Percentiles rank a stretch among this genome's conserved stretches.
phyloP scores from a whole-genome alignment of 2,888 invertebrate species.

The Orchesellides sinensis region DNA sequence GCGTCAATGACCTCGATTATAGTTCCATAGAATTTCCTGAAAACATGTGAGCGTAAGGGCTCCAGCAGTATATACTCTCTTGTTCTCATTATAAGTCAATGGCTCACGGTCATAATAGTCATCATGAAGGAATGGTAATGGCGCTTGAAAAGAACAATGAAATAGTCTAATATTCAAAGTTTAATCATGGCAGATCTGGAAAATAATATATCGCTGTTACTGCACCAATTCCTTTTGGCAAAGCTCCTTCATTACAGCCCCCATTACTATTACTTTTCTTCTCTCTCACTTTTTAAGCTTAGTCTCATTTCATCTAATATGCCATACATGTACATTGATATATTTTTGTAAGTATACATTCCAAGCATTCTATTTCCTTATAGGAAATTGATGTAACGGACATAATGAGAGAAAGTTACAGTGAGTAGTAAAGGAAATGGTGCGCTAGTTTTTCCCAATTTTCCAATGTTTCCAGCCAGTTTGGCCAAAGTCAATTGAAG shows the following conservation, averaged over 20 bases:
- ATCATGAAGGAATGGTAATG: conserved; percentile 54
- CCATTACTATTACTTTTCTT: conserved; percentile 50
- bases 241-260: conserved; percentile 59
- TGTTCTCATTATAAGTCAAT: too few species aligned
- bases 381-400: conserved; percentile 61
- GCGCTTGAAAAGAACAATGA: conserved; percentile 51
- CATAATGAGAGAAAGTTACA: conserved; percentile 58
- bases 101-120: conserved; percentile 49
- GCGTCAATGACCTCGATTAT: too few species aligned
- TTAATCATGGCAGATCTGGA: conserved; percentile 61
- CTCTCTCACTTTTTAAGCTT: conserved; percentile 1
- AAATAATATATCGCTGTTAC: conserved; percentile 45
- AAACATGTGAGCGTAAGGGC: too few species aligned
- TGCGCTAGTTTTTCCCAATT: conserved; percentile 44
- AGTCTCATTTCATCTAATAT: background rate
- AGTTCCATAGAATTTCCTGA: too few species aligned
- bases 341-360: conserved; percentile 3
- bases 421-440: conserved; percentile 43
- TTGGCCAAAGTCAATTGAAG: conserved; percentile 64
- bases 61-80: too few species aligned
- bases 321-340: conserved; percentile 7
- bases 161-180: conserved; percentile 60
- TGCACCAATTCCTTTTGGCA: conserved; percentile 57
- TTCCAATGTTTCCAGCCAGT: conserved; percentile 60
- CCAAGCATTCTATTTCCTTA: conserved; percentile 2